Evolutionary conservation across 1,140 invertebrate species (phyloP).

Genomic region (Cherax destructor): DNA sequence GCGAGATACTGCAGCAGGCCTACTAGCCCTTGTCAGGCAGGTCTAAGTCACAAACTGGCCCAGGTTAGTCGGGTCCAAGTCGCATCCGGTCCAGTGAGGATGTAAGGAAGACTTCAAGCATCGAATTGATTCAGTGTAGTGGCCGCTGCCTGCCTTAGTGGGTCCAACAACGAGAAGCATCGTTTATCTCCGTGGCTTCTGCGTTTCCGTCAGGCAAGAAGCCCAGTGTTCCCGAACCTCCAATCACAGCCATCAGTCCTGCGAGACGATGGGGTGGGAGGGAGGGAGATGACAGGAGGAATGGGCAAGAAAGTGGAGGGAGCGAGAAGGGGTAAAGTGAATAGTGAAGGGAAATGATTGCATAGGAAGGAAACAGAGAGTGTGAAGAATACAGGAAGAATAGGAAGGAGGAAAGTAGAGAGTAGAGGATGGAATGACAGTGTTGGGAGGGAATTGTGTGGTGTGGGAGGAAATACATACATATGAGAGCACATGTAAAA

Average conservation of each 20-base stretch:
- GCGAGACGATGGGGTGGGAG: background rate
- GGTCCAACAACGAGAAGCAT: background rate
- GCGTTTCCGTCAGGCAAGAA: background rate
- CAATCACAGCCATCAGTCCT: constrained; percentile 31
- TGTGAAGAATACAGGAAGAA: background rate
- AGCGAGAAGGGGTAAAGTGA: background rate
- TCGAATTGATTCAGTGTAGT: too few species aligned
- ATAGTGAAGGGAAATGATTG: background rate
- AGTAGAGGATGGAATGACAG: background rate
- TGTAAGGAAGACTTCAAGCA: too few species aligned
- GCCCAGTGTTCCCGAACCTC: background rate
- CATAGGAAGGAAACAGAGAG: too few species aligned
- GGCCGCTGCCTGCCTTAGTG: background rate
- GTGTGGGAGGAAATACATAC: too few species aligned
- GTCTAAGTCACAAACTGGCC: too few species aligned
- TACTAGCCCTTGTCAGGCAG: too few species aligned
- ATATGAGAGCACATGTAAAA: too few species aligned
- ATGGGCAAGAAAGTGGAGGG: background rate
- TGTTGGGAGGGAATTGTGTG: too few species aligned
- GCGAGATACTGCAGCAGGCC: too few species aligned
- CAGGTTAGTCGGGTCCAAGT: too few species aligned
- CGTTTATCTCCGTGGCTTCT: background rate
- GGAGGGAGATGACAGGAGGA: constrained; percentile 5
- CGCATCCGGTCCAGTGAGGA: too few species aligned
- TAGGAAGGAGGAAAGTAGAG: background rate